phyloP scores from a whole-genome alignment of 2,888 invertebrate species.

The Hydrotaea cyrtoneurina region DNA sequence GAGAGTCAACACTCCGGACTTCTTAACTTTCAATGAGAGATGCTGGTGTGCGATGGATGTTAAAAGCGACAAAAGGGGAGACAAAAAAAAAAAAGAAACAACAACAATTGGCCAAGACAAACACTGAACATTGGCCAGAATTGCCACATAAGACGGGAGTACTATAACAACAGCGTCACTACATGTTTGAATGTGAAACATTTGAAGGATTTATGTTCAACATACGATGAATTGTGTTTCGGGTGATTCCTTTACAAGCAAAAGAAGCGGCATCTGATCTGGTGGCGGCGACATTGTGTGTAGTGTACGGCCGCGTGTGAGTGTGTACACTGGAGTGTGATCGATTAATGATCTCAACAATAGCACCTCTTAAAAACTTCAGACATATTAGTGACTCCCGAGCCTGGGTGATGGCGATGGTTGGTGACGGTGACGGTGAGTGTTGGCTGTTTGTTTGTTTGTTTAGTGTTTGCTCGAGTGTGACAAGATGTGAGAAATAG shows the following conservation, averaged over 20 bases:
- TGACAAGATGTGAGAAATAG: constrained; percentile 66
- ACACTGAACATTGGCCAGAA: not conserved
- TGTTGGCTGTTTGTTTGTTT: not conserved
- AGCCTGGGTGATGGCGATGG: not conserved
- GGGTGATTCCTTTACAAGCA: constrained; percentile 65
- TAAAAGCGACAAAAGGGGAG: no score
- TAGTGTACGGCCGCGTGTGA: no score
- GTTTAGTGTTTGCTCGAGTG: not conserved
- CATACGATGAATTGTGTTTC: constrained; percentile 67
- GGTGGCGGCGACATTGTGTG: not conserved
- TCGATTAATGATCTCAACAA: constrained; percentile 67
- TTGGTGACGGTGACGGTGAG: constrained; percentile 1
- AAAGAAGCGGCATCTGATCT: constrained; percentile 63
- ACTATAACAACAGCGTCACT: constrained; percentile 60
- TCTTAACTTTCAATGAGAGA: not conserved
- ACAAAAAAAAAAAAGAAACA: no score
- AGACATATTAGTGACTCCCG: constrained; percentile 25
- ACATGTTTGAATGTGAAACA: constrained; percentile 66
- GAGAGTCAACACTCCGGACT: not conserved
- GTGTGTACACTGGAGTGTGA: constrained; percentile 53
- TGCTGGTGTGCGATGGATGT: no score
- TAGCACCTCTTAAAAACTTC: constrained; percentile 63
- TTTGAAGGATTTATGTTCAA: constrained; percentile 68
- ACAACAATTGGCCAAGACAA: constrained; percentile 2
- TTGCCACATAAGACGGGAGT: constrained; percentile 40